A percentile compares a stretch with the other conserved stretches of the same genome.
phyloP scores from a whole-genome alignment of 2,888 invertebrate species.

The Standfussiana lucernea region DNA sequence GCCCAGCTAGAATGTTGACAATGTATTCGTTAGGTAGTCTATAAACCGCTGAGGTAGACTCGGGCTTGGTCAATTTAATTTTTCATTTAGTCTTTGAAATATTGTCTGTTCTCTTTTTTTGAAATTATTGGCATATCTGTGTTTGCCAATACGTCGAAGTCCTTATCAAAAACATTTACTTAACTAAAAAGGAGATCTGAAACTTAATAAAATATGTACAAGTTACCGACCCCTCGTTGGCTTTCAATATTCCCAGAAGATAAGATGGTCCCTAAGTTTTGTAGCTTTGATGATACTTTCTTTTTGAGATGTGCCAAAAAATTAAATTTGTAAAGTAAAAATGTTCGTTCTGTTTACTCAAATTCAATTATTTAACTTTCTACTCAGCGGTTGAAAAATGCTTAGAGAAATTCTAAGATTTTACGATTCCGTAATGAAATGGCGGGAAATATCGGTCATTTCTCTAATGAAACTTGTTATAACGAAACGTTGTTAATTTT shows the following conservation, averaged over 20 bases:
- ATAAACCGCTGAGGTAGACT: not conserved
- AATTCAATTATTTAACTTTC: conserved; percentile 71
- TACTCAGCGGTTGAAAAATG: conserved; percentile 58
- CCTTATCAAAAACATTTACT: conserved; percentile 7
- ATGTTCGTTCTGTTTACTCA: conserved; percentile 62
- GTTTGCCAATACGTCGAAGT: not conserved
- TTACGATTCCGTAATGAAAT: conserved; percentile 46
- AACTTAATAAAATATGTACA: conserved; percentile 46
- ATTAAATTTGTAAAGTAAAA: conserved; percentile 66
- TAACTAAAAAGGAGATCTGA: conserved; percentile 14
- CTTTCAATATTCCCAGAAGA: conserved; percentile 67
- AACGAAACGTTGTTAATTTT: conserved; percentile 30
- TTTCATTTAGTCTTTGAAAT: not conserved
- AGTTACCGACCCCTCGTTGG: conserved; percentile 34
- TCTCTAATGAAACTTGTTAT: conserved; percentile 48
- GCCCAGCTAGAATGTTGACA: not conserved
- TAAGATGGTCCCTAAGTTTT: conserved; percentile 67
- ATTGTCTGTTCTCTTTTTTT: not conserved
- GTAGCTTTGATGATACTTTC: conserved; percentile 70
- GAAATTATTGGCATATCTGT: not conserved
- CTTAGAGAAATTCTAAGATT: conserved; percentile 50
- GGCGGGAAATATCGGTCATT: conserved; percentile 32
- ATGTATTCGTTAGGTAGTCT: not conserved
- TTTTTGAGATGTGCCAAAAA: conserved; percentile 62
- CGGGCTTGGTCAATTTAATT: not conserved